Conservation (phyloP, 2,888 invertebrate genomes). For the Acanthococcus lagerstroemiae region DNA sequence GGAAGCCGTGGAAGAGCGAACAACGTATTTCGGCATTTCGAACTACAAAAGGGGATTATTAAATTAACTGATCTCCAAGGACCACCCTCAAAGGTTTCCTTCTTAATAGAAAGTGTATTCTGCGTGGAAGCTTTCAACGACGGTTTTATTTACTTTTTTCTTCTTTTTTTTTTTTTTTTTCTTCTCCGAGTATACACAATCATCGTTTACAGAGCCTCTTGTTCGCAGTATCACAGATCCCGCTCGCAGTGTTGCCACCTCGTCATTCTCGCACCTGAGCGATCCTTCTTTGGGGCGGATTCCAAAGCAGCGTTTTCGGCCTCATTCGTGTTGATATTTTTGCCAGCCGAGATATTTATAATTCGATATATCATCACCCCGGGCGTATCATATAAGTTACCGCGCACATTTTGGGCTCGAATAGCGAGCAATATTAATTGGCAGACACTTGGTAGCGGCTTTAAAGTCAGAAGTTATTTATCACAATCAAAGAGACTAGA, state of each 20-base stretch:
- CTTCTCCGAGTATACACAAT: neutral
- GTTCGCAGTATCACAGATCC: neutral
- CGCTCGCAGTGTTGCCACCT: neutral
- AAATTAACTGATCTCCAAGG: slow-evolving; percentile 26
- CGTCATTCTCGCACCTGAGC: neutral
- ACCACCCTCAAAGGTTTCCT: slow-evolving; percentile 25
- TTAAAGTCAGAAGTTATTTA: slow-evolving; percentile 14
- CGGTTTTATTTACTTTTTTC: slow-evolving; percentile 17
- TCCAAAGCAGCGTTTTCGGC: too few relatives aligned
- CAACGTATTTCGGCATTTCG: too few relatives aligned
- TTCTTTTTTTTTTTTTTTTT: neutral
- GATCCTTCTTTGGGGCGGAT: too few relatives aligned
- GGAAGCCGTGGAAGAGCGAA: too few relatives aligned
- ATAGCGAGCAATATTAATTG: too few relatives aligned
- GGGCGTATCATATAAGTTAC: too few relatives aligned
- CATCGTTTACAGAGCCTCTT: neutral
- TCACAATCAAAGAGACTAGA: slow-evolving; percentile 16
- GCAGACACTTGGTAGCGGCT: slow-evolving; percentile 15
- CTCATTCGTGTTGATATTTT: too few relatives aligned
- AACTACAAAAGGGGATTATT: slow-evolving; percentile 28
- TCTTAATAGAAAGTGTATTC: slow-evolving; percentile 20
- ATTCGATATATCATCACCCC: too few relatives aligned
- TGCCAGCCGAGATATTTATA: too few relatives aligned
- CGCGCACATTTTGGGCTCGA: too few relatives aligned
- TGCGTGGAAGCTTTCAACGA: slow-evolving; percentile 21